phyloP scores from a whole-genome alignment of 2,797 vertebrate genomes.

The Parauchenoglanis ngamensis region DNA sequence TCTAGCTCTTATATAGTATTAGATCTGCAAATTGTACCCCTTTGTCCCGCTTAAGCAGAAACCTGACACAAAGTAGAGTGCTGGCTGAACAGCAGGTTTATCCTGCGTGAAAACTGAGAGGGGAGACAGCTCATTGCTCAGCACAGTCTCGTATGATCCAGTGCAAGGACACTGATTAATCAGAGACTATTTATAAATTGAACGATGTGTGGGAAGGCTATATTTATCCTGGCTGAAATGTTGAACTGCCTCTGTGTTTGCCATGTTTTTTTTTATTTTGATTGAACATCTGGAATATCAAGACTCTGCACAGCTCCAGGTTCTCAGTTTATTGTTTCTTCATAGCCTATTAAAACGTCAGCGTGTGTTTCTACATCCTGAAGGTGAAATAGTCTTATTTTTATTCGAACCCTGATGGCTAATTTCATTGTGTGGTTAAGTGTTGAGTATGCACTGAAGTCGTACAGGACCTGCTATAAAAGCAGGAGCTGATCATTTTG shows the following conservation, averaged over 20 bases:
- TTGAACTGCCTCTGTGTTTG: background rate
- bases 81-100: conserved; percentile 7
- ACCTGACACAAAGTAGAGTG: background rate
- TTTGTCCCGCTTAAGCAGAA: background rate
- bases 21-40: background rate
- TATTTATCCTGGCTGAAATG: conserved; percentile 23
- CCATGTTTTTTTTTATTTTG: background rate
- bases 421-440: background rate
- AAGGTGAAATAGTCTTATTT: conserved; percentile 9
- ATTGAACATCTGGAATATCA: conserved; percentile 9
- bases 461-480: conserved; percentile 45
- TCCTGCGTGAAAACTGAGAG: background rate
- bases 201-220: conserved; percentile 7
- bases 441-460: background rate
- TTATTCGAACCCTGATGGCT: background rate
- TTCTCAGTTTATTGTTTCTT: conserved; percentile 6
- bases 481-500: conserved; percentile 48
- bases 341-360: conserved; percentile 8
- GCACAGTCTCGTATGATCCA: conserved; percentile 12
- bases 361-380: background rate
- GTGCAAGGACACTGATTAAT: conserved; percentile 26
- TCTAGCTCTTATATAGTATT: background rate
- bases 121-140: conserved; percentile 19
- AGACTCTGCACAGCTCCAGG: background rate
- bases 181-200: conserved; percentile 24